Conservation (phyloP, 2,888 invertebrate species). For the Conistra vaccinii region DNA sequence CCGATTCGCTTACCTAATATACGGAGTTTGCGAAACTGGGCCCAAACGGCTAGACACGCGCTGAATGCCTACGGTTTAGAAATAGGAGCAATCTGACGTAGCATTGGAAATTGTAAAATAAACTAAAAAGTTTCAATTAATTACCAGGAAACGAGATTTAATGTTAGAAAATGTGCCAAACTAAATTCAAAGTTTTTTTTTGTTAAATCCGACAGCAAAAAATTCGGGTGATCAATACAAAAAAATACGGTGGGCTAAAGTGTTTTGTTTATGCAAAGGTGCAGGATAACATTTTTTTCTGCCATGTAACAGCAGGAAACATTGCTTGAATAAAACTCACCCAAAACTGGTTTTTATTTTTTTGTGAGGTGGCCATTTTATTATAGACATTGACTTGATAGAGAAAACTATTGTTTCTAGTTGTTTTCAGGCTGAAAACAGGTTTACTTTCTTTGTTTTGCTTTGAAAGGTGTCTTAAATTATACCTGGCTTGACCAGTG, state of each 20-base stretch:
- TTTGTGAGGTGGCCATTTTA: conserved; percentile 2
- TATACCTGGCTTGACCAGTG: conserved; percentile 17
- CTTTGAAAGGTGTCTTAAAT: conserved; percentile 17
- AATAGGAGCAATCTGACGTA: conserved; percentile 70
- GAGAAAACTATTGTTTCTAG: conserved; percentile 21
- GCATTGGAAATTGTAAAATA: conserved; percentile 41
- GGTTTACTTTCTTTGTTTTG: conserved; percentile 29
- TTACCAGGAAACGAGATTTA: conserved; percentile 22
- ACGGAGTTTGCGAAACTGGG: conserved; percentile 84
- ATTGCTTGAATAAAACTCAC: conserved; percentile 32
- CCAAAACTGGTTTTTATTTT: conserved; percentile 36
- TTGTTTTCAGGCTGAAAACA: conserved; percentile 35
- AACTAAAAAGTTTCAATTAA: conserved; percentile 8
- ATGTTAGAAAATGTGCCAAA: conserved; percentile 16
- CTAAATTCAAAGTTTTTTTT: background rate
- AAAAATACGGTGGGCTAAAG: conserved; percentile 20
- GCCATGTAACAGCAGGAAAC: conserved; percentile 39
- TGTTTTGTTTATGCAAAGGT: conserved; percentile 44
- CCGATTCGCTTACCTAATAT: conserved; percentile 86
- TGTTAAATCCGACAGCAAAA: conserved; percentile 14
- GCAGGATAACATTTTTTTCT: conserved; percentile 41
- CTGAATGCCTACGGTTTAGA: conserved; percentile 72
- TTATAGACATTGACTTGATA: conserved; percentile 14
- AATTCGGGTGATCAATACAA: conserved; percentile 25
- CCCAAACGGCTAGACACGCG: conserved; percentile 77